phyloP scores from a whole-genome alignment of 2,797 vertebrate genomes.

The Macroramphosus scolopax region DNA sequence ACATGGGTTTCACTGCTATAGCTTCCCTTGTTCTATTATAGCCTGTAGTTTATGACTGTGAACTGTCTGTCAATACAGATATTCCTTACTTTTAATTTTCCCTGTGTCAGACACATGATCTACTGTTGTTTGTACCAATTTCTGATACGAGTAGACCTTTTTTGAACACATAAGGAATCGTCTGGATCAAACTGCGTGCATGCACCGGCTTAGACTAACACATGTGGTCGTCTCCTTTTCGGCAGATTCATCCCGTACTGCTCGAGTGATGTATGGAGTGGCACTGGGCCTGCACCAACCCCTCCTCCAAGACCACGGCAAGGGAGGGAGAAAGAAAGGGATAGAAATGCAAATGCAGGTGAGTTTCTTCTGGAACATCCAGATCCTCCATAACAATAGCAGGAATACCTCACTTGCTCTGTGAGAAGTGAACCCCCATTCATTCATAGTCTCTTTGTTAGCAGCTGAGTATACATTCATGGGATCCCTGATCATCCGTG shows the following conservation, averaged over 20 bases:
- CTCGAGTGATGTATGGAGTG: constrained; percentile 87
- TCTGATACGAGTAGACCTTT: no score
- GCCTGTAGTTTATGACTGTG: no score
- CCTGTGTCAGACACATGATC: no score
- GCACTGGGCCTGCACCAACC: constrained; percentile 71
- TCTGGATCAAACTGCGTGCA: no score
- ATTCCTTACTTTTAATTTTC: no score
- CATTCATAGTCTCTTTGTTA: constrained; percentile 15
- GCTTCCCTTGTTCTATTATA: no score
- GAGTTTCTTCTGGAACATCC: constrained; percentile 9
- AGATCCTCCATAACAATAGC: background rate
- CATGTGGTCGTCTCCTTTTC: constrained; percentile 12
- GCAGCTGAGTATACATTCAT: constrained; percentile 80
- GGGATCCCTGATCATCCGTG: constrained; percentile 84
- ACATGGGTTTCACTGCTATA: no score
- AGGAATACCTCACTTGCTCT: no score
- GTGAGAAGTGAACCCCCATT: background rate
- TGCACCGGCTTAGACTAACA: constrained; percentile 6
- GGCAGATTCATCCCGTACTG: constrained; percentile 85
- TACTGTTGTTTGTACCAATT: no score
- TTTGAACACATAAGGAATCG: no score
- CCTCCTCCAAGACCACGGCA: constrained; percentile 55
- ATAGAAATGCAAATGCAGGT: constrained; percentile 69
- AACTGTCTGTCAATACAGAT: no score
- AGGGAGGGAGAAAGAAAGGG: constrained; percentile 71